A percentile compares a stretch with the other conserved stretches of the same genome.
These are phyloP conservation scores for Panzeria rudis DNA, from an alignment of 2,888 invertebrate species.

Conservation along the genomic window DNA sequence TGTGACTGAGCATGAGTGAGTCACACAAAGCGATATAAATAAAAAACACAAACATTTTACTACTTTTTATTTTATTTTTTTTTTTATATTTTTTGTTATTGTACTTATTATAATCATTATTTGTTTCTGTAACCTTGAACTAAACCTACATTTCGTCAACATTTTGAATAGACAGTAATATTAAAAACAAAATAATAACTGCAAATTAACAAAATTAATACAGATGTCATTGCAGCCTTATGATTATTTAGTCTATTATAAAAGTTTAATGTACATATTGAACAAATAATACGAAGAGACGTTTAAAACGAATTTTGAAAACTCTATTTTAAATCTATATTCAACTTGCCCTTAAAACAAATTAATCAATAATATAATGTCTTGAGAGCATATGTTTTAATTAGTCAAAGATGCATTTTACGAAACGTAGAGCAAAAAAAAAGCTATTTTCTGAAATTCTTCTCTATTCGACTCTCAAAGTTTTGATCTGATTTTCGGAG, in stretches of 20 bases:
- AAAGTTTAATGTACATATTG: neutral
- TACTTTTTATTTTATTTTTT: neutral
- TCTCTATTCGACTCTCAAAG: no score
- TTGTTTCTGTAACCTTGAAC: slow-evolving; percentile 50
- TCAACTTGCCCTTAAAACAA: no score
- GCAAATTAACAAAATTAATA: neutral
- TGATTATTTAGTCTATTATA: neutral
- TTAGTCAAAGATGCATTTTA: no score
- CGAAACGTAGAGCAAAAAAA: neutral
- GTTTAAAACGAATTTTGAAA: neutral
- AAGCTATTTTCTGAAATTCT: no score
- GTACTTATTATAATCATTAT: slow-evolving; percentile 4
- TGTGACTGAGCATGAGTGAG: neutral
- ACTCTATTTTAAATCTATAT: neutral
- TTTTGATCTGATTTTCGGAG: no score
- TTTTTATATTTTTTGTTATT: slow-evolving; percentile 2
- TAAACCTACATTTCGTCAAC: slow-evolving; percentile 47
- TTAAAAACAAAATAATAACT: neutral
- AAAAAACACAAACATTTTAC: slow-evolving; percentile 20
- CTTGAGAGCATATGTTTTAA: no score
- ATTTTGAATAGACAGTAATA: slow-evolving; percentile 17
- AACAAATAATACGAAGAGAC: neutral
- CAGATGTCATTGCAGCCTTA: neutral
- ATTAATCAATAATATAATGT: no score
- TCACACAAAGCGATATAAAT: slow-evolving; percentile 13